Evolutionary conservation across 2,797 vertebrate genomes (phyloP).

Genomic region (Mormyrus proboscirostris): DNA sequence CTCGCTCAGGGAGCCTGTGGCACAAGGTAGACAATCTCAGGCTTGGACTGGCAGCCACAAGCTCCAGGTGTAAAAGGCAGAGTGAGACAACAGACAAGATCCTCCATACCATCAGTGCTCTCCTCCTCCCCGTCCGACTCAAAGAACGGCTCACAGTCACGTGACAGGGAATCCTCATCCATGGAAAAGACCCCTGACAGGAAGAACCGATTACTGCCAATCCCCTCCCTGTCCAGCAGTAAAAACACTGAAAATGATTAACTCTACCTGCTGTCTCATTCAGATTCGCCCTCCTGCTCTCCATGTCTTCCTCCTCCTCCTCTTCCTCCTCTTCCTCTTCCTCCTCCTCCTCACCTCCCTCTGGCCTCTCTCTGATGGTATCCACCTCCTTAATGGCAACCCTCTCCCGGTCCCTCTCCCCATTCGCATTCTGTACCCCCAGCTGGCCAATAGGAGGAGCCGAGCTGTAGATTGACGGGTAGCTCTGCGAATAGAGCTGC

Average conservation of each 20-base stretch:
- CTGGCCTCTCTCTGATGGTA: slow-evolving; percentile 42
- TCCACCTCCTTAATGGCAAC: slow-evolving; percentile 37
- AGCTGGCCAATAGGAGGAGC: slow-evolving; percentile 37
- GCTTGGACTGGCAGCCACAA: background rate
- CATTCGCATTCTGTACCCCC: slow-evolving; percentile 43
- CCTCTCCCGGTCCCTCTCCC: slow-evolving; percentile 50
- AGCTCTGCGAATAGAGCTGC: slow-evolving; percentile 69
- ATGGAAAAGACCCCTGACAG: slow-evolving; percentile 81
- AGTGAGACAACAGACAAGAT: background rate
- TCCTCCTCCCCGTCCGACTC: slow-evolving; percentile 85
- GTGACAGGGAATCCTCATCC: slow-evolving; percentile 82
- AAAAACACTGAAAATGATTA: background rate
- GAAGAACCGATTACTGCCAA: background rate
- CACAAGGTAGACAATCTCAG: background rate
- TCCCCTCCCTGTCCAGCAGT: background rate
- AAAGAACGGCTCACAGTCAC: slow-evolving; percentile 84
- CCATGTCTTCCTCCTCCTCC: slow-evolving; percentile 61
- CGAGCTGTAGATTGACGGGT: slow-evolving; percentile 70
- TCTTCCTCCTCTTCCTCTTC: slow-evolving; percentile 67
- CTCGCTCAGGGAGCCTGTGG: slow-evolving; percentile 71
- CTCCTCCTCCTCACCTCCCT: slow-evolving; percentile 57
- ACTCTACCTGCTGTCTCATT: slow-evolving; percentile 56
- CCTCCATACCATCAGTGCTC: slow-evolving; percentile 76
- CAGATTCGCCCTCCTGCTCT: slow-evolving; percentile 48
- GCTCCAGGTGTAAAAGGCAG: background rate